Evolutionary conservation across 2,888 invertebrate genomes (phyloP).

Genomic region (Microplitis deprimator): DNA sequence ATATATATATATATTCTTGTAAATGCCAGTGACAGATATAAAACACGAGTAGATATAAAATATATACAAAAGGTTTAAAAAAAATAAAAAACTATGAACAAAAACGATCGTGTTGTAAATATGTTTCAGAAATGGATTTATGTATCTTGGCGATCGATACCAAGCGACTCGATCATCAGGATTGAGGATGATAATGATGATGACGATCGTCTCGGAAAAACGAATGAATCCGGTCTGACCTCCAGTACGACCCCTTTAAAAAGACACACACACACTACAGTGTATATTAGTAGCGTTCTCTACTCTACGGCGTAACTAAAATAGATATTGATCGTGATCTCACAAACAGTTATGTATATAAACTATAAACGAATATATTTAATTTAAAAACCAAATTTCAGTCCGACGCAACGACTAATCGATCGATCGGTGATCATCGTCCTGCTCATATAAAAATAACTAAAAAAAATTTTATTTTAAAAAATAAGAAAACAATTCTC

Average conservation of each 20-base stretch:
- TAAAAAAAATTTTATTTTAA: background rate
- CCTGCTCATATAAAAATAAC: background rate
- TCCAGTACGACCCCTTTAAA: constrained; percentile 20
- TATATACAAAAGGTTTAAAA: constrained; percentile 10
- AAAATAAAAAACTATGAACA: constrained; percentile 36
- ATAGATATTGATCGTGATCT: constrained; percentile 43
- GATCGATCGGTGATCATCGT: constrained; percentile 28
- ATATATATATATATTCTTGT: background rate
- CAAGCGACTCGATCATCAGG: background rate
- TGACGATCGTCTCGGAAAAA: constrained; percentile 46
- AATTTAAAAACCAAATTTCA: constrained; percentile 46
- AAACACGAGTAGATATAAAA: constrained; percentile 2
- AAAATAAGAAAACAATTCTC: background rate
- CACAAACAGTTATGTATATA: constrained; percentile 44
- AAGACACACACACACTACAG: background rate
- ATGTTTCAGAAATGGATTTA: constrained; percentile 63
- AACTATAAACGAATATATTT: constrained; percentile 49
- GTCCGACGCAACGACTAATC: constrained; percentile 37
- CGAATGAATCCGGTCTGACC: constrained; percentile 21
- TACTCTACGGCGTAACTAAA: background rate
- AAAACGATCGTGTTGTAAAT: constrained; percentile 40
- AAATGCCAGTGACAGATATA: constrained; percentile 10
- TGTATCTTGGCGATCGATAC: constrained; percentile 58
- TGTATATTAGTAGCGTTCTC: constrained; percentile 3
- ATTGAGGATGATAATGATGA: constrained; percentile 22